These are phyloP conservation scores for Odontomyia ornata DNA, from an alignment of 2,888 invertebrate genomes.

Conservation along the genomic window DNA sequence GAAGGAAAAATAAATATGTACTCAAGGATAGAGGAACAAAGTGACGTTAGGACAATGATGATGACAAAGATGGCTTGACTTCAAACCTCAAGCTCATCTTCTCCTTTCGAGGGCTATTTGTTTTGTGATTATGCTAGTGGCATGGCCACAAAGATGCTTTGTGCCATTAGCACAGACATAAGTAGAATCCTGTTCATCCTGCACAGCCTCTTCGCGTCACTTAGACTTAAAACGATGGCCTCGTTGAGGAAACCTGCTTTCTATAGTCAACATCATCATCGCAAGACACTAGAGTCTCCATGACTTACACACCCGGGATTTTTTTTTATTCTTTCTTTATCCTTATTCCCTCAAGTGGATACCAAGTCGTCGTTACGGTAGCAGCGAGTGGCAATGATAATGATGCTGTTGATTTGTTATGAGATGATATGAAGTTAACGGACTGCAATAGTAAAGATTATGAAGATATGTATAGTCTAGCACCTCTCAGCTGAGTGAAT, in stretches of 20 bases:
- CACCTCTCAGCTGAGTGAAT: too few relatives aligned
- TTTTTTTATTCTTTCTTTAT: too few relatives aligned
- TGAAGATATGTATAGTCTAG: too few relatives aligned
- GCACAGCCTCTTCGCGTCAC: slow-evolving; percentile 18
- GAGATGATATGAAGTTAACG: too few relatives aligned
- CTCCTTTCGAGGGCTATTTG: slow-evolving; percentile 27
- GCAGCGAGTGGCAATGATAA: too few relatives aligned
- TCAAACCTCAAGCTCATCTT: slow-evolving; percentile 15
- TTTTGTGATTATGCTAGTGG: slow-evolving; percentile 41
- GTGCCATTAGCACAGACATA: slow-evolving; percentile 19
- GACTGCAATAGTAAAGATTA: too few relatives aligned
- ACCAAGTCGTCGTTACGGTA: too few relatives aligned
- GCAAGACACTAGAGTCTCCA: too few relatives aligned
- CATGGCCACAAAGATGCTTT: slow-evolving; percentile 41
- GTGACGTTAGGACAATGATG: neutral
- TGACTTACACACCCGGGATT: too few relatives aligned
- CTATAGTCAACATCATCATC: too few relatives aligned
- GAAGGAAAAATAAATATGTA: slow-evolving; percentile 7
- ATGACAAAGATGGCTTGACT: neutral
- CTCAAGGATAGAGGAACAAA: neutral
- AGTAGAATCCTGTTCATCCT: neutral
- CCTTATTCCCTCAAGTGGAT: too few relatives aligned
- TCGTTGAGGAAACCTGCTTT: slow-evolving; percentile 6
- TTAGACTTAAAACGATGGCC: slow-evolving; percentile 20
- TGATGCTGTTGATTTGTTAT: too few relatives aligned